Base-by-base conservation (phyloP, 2,113 vertebrate genomes). In the Leptobrachium leishanense region DNA sequence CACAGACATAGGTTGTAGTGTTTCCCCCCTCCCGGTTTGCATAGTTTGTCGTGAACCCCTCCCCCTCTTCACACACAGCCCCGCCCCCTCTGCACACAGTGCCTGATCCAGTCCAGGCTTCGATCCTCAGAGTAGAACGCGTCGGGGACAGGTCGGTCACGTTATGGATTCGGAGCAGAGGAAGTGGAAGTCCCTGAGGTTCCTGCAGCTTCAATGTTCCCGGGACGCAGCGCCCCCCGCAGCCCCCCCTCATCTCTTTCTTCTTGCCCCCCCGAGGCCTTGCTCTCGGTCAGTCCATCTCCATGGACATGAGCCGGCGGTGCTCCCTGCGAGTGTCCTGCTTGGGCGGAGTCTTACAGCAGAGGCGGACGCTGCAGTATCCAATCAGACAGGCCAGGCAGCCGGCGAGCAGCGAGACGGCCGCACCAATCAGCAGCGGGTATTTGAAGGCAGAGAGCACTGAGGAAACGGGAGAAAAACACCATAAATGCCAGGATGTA, bases 381-480 rank as follows among this genome's bases (percentile, higher is more conserved):
- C 97, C 98, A 82, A 99, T 94, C n/a, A 98, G 90, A 82, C 98
- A 93, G 15, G 97, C 97, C 59, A 98, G 88, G 75, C 98, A 89
- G 39, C 95, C 96, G 40, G 94, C 94, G 75, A 87, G 83, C 1
- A 96, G 85, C 42, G 98, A 94, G 72, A 96, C 90, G 0, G 90
- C 88, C 0, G 92, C 83, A 2, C 98, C 98, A 4, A 98, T 97
- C 83, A 99, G 84, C 76, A 99, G 91, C 0, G 97, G 98, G 40
- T 96, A 90, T 91, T 95, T 94, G 86, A 99, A 94, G 74, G 96
- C 96, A 6, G 94, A 95, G 91, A 96, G 92, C 83, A 99, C 97
- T 88, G 46, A 79, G 67, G 77, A 69, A 31, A 42, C 31, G 57
- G 42, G 43, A 6, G 2, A 44, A n/a, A 74, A 31, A 57, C 55